Base-by-base conservation (phyloP, 2,113 vertebrate genomes). In the Smithornis capensis region DNA sequence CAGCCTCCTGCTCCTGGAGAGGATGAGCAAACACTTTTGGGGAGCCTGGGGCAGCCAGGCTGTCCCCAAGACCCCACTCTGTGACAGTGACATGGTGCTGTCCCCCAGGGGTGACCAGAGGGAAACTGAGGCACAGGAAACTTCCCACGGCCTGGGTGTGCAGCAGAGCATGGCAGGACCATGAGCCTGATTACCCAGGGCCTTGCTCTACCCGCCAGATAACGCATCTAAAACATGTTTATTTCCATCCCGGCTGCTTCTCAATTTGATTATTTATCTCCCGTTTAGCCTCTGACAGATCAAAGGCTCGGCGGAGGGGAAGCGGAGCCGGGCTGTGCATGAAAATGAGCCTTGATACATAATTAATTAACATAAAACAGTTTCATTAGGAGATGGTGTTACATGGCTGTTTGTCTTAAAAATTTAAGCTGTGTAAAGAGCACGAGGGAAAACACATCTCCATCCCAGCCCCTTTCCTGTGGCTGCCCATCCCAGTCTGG, bases 281-380 rank as follows among this genome's bases (percentile, higher is more conserved):
- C 95, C 84, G 8, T 92, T 95, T 94, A 94, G 92, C 97, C 96
- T 79, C 33, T 91, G 96, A 95, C 95, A 90, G 89, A 91, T 53
- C 84, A 94, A 90, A 95, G 92, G 92, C 92, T 95, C 87, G 5
- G 87, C 49, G 11, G 93, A 96, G 90, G 76, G 92, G 83, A 92
- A 71, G 91, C 49, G 1, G 86, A 96, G 93, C 81, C 3, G 70
- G 90, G 74, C 87, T 25, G 5, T 6, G 96, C 97, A 97, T 97
- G 95, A 88, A 96, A 97, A 98, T 97, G 91, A 98, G 94, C 83
- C 87, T 45, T 16, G 96, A 92, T 97, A 92, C 96, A 96, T 97
- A 97, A 98, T 98, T 98, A 97, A 98, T 97, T 97, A 97, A 96
- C 95, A 93, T 93, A 92, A 97, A 97, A 95, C 96, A 97, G 92